These are phyloP conservation scores for Campoplex capitator DNA, from an alignment of 2,888 invertebrate species.

Conservation along the genomic window DNA sequence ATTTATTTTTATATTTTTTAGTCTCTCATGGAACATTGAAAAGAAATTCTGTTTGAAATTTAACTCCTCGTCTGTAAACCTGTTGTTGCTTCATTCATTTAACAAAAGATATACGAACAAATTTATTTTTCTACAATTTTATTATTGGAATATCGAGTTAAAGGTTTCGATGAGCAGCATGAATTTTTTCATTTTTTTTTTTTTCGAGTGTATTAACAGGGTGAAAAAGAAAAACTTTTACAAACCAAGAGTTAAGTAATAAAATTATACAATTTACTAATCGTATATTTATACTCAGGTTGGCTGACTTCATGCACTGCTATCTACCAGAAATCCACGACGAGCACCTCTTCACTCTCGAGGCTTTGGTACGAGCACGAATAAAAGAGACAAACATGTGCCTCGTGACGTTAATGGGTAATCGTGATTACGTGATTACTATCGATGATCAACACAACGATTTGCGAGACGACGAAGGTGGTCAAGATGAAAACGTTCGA, in stretches of 20 bases:
- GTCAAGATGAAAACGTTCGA: slow-evolving; percentile 80
- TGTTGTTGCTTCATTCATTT: no score
- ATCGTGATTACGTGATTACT: slow-evolving; percentile 81
- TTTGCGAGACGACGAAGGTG: slow-evolving; percentile 65
- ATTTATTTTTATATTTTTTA: neutral
- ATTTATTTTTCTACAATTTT: no score
- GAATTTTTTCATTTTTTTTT: no score
- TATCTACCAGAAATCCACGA: slow-evolving; percentile 91
- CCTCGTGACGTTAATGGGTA: slow-evolving; percentile 86
- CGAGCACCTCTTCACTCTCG: slow-evolving; percentile 92
- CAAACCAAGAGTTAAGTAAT: no score
- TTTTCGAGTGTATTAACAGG: no score
- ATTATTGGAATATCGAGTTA: no score
- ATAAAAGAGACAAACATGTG: slow-evolving; percentile 86
- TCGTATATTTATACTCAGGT: slow-evolving; percentile 77
- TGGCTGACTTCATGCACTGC: slow-evolving; percentile 93
- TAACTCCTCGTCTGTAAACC: no score
- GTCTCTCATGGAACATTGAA: neutral
- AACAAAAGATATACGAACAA: no score
- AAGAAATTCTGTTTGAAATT: neutral
- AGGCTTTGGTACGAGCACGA: slow-evolving; percentile 87
- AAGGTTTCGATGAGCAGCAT: no score
- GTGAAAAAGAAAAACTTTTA: no score
- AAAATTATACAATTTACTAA: no score
- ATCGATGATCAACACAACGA: slow-evolving; percentile 75